Evolutionary conservation across 92 coral and sea anemone species (phyloP).

Genomic region (Phymanthus crucifer): DNA sequence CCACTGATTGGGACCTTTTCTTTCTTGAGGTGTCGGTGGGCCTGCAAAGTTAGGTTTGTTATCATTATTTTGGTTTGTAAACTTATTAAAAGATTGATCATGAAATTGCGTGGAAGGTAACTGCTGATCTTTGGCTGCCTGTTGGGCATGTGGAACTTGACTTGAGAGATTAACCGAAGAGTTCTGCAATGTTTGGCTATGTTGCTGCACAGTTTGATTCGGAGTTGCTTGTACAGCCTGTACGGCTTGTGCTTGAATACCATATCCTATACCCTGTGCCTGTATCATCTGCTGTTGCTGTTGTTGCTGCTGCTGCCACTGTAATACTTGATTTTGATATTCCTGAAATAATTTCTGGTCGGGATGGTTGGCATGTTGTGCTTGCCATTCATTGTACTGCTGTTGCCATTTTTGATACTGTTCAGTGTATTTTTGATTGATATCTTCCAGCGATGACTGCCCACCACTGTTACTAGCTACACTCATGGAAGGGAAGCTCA

Average conservation of each 20-base stretch:
- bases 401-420: conserved; percentile 86
- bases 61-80: neutral
- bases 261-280: conserved; percentile 14
- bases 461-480: neutral
- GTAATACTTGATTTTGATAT: conserved; percentile 83
- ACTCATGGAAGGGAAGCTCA: neutral
- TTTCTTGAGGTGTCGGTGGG: neutral
- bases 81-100: neutral
- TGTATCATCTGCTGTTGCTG: conserved; percentile 64
- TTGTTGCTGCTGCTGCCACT: conserved; percentile 69
- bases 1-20: conserved; percentile 23
- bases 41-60: neutral
- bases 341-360: conserved; percentile 94
- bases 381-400: conserved; percentile 89
- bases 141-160: neutral
- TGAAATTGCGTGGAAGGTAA: neutral
- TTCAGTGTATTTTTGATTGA: conserved; percentile 70
- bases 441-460: conserved; percentile 41
- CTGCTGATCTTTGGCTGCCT: neutral
- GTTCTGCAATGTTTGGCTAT: neutral
- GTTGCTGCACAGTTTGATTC: neutral
- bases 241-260: neutral
- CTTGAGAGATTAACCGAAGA: neutral
- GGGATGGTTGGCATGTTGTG: conserved; percentile 89
- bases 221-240: neutral